Evolutionary conservation across 2,113 vertebrate species (phyloP), one percentile per base, ranked within the genome.

Genomic region (Solea senegalensis): DNA sequence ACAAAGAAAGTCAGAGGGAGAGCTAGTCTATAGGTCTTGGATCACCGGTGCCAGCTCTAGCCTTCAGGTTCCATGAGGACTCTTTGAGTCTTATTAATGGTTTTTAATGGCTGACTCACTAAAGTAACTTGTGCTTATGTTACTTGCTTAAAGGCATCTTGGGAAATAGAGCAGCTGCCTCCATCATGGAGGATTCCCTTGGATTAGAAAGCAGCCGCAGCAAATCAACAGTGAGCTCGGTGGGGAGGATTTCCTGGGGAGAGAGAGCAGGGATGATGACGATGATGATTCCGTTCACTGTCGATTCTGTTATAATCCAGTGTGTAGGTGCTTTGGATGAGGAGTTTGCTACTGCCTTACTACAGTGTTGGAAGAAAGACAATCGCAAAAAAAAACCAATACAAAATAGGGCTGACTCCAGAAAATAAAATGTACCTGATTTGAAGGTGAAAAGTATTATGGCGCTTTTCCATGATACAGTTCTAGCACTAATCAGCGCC

Each of bases 201-300:
- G 53, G 56, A 61, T 74, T 60, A 65, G 21, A 63, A 48, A 53
- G 53, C 28, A 61, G 65, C 21, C 21, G 21, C 56, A 26, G 8
- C 9, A 51, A 58, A 72, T 21, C 55, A 73, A 34, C 57, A 63
- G 48, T 52, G 13, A 51, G 16, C 48, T 50, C 39, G 58, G 9
- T 41, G 11, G 39, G 55, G 52, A 52, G 1, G 10, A 11, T 55
- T 73, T 50, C 50, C 68, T 5, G 0, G 21, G 21, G 21, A 21
- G 54, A 52, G 43, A 72, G 50, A 2, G 9, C 41, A 11, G 39
- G 55, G 28, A 45, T 63, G 34, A 34, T 34, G 3, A 34, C 34
- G 34, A 34, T 34, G 34, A 34, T 3, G 27, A 55, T 27, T 72
- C 7, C 9, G 40, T 57, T 55, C 41, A 27, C 73, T 74, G 7